Evolutionary conservation across 2,797 vertebrate species (phyloP).

Genomic region (Gambusia yucatana): DNA sequence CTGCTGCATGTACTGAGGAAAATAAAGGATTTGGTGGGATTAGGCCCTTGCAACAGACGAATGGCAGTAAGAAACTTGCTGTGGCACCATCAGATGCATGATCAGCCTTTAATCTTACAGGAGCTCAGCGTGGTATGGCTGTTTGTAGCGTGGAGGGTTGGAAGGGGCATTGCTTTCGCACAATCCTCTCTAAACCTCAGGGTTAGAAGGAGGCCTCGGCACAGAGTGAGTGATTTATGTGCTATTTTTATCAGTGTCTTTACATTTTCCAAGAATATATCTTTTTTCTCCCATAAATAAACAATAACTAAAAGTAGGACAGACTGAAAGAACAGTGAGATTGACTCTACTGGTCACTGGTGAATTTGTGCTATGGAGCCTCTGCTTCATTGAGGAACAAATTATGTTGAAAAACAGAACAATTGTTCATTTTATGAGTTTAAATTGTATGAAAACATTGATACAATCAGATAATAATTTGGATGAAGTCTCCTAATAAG

Average conservation of each 20-base stretch:
- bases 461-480: neutral
- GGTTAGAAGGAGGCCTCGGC: conserved; percentile 35
- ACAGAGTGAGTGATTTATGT: conserved; percentile 33
- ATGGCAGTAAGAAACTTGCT: conserved; percentile 63
- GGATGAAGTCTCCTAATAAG: neutral
- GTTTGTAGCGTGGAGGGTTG: conserved; percentile 35
- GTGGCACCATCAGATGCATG: conserved; percentile 69
- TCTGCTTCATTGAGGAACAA: neutral
- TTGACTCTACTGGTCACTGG: neutral
- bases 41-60: conserved; percentile 68
- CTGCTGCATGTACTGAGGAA: conserved; percentile 65
- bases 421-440: neutral
- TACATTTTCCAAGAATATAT: conserved; percentile 29
- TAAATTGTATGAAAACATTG: neutral
- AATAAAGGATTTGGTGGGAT: conserved; percentile 81
- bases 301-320: neutral
- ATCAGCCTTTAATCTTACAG: conserved; percentile 74
- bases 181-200: conserved; percentile 69
- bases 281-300: neutral
- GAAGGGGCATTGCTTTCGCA: conserved; percentile 61
- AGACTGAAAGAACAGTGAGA: neutral
- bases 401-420: neutral
- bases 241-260: conserved; percentile 35
- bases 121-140: conserved; percentile 26
- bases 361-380: neutral